Evolutionary conservation across 2,888 invertebrate genomes (phyloP).

Genomic region (Mycalesis mineus): DNA sequence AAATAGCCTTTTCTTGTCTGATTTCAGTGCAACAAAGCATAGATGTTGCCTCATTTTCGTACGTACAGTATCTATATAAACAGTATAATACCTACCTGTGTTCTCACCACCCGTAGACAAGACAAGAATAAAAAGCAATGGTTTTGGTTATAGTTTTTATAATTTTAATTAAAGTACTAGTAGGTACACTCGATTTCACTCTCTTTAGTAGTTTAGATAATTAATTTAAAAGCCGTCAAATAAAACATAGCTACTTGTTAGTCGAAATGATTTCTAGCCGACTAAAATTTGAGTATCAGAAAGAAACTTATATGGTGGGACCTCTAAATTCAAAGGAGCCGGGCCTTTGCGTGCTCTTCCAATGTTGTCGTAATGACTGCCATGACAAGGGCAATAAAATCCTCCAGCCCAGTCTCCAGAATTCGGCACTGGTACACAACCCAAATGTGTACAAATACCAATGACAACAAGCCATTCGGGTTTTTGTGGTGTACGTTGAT

Average conservation of each 20-base stretch:
- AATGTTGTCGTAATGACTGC: conserved; percentile 87
- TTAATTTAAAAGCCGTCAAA: no score
- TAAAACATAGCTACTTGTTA: no score
- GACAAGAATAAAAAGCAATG: no score
- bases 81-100: no score
- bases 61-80: no score
- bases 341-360: conserved; percentile 87
- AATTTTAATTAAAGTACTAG: not conserved
- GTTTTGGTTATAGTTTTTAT: no score
- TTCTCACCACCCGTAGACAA: no score
- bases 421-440: conserved; percentile 88
- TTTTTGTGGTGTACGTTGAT: conserved; percentile 77
- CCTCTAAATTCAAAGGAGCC: conserved; percentile 83
- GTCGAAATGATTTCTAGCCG: conserved; percentile 43
- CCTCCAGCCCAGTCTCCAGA: conserved; percentile 83
- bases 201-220: no score
- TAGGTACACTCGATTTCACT: no score
- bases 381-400: conserved; percentile 90
- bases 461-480: conserved; percentile 88
- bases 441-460: conserved; percentile 89
- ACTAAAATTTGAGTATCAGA: conserved; percentile 76
- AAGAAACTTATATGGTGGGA: conserved; percentile 80
- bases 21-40: no score
- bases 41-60: no score
- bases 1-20: no score